These are phyloP conservation scores for Dasypogon diadema DNA, from an alignment of 2,888 invertebrate species.

Conservation along the genomic window DNA sequence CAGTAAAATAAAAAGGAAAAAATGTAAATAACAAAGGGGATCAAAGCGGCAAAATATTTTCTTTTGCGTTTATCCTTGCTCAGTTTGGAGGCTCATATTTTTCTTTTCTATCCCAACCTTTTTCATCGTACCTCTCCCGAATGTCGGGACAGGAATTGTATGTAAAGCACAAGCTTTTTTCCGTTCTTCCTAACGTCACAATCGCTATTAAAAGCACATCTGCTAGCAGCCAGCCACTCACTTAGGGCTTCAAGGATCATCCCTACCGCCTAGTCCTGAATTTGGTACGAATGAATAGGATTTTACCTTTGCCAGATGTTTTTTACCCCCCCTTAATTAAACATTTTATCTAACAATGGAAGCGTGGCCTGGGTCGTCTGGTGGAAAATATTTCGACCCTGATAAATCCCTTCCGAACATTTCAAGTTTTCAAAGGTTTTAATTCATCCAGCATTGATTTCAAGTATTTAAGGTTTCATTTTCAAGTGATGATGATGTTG, in stretches of 20 bases:
- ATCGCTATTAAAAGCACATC: conserved; percentile 37
- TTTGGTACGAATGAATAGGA: too few relatives aligned
- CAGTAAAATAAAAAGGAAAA: conserved; percentile 3
- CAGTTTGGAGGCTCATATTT: neutral
- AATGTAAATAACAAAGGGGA: conserved; percentile 40
- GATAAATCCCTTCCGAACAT: neutral
- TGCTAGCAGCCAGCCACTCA: neutral
- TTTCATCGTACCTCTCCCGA: neutral
- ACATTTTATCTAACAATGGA: too few relatives aligned
- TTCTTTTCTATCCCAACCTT: neutral
- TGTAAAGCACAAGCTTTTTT: conserved; percentile 25
- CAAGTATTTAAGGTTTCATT: too few relatives aligned
- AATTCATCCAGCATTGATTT: too few relatives aligned
- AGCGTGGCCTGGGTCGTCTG: too few relatives aligned
- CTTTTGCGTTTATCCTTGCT: conserved; percentile 16
- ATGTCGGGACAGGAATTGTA: neutral
- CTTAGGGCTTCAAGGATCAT: too few relatives aligned
- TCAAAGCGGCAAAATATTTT: conserved; percentile 44
- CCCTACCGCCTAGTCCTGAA: too few relatives aligned
- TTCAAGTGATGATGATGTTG: too few relatives aligned
- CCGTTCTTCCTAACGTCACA: conserved; percentile 7
- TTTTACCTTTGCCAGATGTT: too few relatives aligned
- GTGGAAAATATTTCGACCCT: too few relatives aligned
- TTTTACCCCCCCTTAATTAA: too few relatives aligned
- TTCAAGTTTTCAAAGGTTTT: too few relatives aligned